Percentiles rank a stretch among this genome's conserved stretches.
These are phyloP conservation scores for Ischnus inquisitorius DNA, from an alignment of 2,888 invertebrate species.

Conservation along the genomic window DNA sequence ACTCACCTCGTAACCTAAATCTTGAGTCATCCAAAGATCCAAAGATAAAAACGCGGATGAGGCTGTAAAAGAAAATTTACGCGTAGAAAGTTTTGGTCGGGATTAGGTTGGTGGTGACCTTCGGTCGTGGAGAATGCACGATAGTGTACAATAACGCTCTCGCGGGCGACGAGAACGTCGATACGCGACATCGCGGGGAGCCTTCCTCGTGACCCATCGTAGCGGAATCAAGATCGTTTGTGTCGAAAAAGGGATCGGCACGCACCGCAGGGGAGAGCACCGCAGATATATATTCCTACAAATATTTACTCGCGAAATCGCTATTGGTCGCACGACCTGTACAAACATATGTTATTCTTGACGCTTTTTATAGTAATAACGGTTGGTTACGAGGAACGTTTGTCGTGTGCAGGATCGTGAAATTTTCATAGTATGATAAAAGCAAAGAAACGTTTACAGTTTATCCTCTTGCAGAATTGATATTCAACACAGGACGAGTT, in stretches of 20 bases:
- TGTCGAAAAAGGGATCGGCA: slow-evolving; percentile 58
- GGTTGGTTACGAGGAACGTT: not conserved
- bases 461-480: slow-evolving; percentile 26
- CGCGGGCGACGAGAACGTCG: slow-evolving; percentile 17
- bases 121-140: slow-evolving; percentile 15
- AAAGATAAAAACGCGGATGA: not conserved
- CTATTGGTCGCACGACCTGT: slow-evolving; percentile 35
- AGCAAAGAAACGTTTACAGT: slow-evolving; percentile 13
- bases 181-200: slow-evolving; percentile 11
- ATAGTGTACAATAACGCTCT: not conserved
- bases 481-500: slow-evolving; percentile 37
- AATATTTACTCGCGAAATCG: slow-evolving; percentile 63
- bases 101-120: slow-evolving; percentile 46
- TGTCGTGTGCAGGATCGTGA: slow-evolving; percentile 8
- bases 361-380: not conserved
- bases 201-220: slow-evolving; percentile 57
- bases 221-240: slow-evolving; percentile 43
- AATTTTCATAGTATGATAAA: slow-evolving; percentile 34
- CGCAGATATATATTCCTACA: slow-evolving; percentile 49
- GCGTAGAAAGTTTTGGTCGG: slow-evolving; percentile 47
- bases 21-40: too few relatives aligned
- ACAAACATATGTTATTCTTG: not conserved
- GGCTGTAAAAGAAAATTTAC: not conserved
- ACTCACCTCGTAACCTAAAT: too few relatives aligned
- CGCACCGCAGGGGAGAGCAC: slow-evolving; percentile 41